These are phyloP conservation scores for Ormyrus labotus DNA, from an alignment of 2,888 invertebrate species.

Conservation along the genomic window DNA sequence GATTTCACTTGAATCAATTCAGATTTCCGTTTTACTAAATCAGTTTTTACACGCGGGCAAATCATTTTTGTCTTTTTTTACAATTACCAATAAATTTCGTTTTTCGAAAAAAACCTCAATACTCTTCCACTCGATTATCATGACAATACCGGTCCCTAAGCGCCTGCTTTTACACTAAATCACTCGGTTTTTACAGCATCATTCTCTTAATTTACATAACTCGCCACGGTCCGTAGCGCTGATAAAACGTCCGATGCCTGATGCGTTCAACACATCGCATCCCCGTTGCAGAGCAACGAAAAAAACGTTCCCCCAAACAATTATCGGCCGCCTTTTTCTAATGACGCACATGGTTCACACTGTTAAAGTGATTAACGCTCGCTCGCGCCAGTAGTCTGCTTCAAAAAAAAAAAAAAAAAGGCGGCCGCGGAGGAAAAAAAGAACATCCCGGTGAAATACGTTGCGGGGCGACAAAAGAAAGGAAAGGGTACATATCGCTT, in stretches of 20 bases:
- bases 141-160: too few relatives aligned
- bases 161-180: neutral
- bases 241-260: neutral
- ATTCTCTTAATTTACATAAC: slow-evolving; percentile 15
- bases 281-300: neutral
- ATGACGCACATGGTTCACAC: slow-evolving; percentile 38
- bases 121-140: too few relatives aligned
- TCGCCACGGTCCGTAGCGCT: slow-evolving; percentile 3
- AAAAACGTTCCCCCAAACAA: slow-evolving; percentile 31
- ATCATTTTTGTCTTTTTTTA: too few relatives aligned
- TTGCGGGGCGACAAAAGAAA: slow-evolving; percentile 17
- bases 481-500: neutral
- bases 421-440: neutral
- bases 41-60: too few relatives aligned
- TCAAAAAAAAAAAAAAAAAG: slow-evolving; percentile 17
- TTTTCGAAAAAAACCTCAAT: too few relatives aligned
- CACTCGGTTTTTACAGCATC: slow-evolving; percentile 14
- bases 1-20: too few relatives aligned
- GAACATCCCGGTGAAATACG: slow-evolving; percentile 23
- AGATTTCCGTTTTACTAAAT: too few relatives aligned
- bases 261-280: neutral
- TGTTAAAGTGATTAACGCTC: slow-evolving; percentile 34
- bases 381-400: neutral
- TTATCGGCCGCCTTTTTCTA: slow-evolving; percentile 39
- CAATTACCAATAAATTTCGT: too few relatives aligned